Base-by-base conservation (phyloP, 2,888 invertebrate species). In the Epiblema foenella region DNA sequence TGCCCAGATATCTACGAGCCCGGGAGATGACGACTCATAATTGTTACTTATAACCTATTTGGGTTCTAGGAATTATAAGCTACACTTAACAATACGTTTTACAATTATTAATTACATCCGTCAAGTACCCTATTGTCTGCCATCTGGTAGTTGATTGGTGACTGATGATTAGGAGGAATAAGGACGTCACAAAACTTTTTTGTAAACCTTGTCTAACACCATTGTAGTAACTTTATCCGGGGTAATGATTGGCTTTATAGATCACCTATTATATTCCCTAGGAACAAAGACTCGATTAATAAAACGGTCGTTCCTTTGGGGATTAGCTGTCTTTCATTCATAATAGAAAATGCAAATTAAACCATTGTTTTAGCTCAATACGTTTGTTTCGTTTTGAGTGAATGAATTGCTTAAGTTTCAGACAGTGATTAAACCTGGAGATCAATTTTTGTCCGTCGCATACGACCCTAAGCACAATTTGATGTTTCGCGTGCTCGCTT, bases 281-380 rank as follows among this genome's bases (percentile, higher is more conserved):
- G 52, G 12, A 51, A 71, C 70, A 71, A 71, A 66, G 66, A 56
- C 58, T 49, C 72, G 62, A 67, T 75, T 68, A 72, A 46, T 56
- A 71, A 74, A 78, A 76, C 75, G 74, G 75, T 72, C 73, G 69
- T 73, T 75, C 54, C 76, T 73, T 69, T 69, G 58, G 62, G 73
- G 68, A 75, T 75, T 77, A 75, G 80, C 79, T 80, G 77, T 78
- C 70, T 79, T 79, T 74, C 72, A 74, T 69, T 76, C 68, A 80
- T 79, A 82, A 82, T 78, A 74, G 77, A 75, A 69, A 73, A 83
- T 81, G 82, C 74, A 81, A 82, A 84, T 81, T 68, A 74, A 75
- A 73, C 76, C 73, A 77, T 78, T 79, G 80, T 77, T 72, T 72
- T 39, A 17, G 66, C 54, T 56, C 49, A 59, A 73, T 77, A 75